phyloP scores from a whole-genome alignment of 2,113 vertebrate genomes.

The Shinisaurus crocodilurus region DNA sequence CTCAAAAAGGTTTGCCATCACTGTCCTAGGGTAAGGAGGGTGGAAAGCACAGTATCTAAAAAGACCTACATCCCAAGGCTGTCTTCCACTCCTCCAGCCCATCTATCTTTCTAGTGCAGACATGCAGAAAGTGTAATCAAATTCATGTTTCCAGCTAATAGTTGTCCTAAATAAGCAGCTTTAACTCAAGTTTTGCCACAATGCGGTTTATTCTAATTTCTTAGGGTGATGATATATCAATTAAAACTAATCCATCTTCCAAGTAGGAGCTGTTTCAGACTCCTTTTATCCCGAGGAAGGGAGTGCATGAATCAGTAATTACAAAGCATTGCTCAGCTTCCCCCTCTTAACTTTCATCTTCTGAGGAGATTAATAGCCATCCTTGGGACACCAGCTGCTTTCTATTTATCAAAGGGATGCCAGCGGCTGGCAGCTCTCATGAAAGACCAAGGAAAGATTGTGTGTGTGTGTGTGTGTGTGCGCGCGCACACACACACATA shows the following conservation, averaged over 20 bases:
- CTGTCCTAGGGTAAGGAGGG: background rate
- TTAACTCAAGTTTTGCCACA: slow-evolving; percentile 33
- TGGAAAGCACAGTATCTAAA: accelerated
- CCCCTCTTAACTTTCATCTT: slow-evolving; percentile 64
- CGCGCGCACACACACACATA: background rate
- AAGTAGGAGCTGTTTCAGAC: slow-evolving; percentile 22
- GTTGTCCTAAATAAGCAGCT: slow-evolving; percentile 27
- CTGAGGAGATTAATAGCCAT: slow-evolving; percentile 72
- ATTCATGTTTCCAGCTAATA: slow-evolving; percentile 15
- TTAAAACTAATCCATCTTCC: slow-evolving; percentile 60
- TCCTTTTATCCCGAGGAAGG: slow-evolving; percentile 54
- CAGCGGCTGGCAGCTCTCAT: slow-evolving; percentile 40
- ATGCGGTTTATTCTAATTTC: slow-evolving; percentile 49
- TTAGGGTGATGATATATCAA: slow-evolving; percentile 44
- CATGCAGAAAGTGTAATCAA: slow-evolving; percentile 13
- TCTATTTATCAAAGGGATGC: slow-evolving; percentile 69
- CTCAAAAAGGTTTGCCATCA: too few relatives aligned
- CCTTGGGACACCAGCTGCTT: slow-evolving; percentile 65
- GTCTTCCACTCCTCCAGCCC: background rate
- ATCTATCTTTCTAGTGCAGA: background rate
- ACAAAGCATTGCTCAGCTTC: slow-evolving; percentile 52
- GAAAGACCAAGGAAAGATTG: slow-evolving; percentile 7
- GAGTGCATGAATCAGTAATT: slow-evolving; percentile 65
- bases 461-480: background rate
- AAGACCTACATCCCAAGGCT: background rate